Conservation (phyloP, 23 tunicate genomes). For the Botrylloides violaceus region DNA sequence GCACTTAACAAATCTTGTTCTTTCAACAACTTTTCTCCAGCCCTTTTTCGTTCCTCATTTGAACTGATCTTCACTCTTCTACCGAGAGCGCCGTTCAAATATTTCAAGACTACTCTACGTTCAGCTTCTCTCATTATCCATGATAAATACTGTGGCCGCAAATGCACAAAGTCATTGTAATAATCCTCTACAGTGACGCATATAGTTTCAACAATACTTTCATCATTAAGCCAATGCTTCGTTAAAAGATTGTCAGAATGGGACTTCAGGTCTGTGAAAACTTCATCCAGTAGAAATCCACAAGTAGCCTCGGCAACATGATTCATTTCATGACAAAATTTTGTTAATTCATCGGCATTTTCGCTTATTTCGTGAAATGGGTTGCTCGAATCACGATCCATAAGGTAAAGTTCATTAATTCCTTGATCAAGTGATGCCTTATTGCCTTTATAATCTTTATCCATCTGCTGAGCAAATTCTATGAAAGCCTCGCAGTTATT, state of each 20-base stretch:
- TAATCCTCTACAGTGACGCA: slow-evolving; percentile 92
- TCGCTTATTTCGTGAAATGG: background rate
- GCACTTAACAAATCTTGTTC: slow-evolving; percentile 61
- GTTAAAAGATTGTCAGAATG: slow-evolving; percentile 52
- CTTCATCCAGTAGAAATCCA: slow-evolving; percentile 79
- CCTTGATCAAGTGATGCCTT: background rate
- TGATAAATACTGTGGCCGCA: slow-evolving; percentile 60
- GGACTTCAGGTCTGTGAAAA: slow-evolving; percentile 76
- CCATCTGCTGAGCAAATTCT: slow-evolving; percentile 62
- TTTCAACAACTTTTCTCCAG: slow-evolving; percentile 66
- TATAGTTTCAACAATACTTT: slow-evolving; percentile 68
- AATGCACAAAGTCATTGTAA: slow-evolving; percentile 70
- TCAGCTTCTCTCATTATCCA: slow-evolving; percentile 90
- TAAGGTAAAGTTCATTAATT: slow-evolving; percentile 8
- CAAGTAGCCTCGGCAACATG: slow-evolving; percentile 67
- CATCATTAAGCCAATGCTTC: slow-evolving; percentile 54
- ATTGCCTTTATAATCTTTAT: slow-evolving; percentile 27
- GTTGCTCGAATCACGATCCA: slow-evolving; percentile 15
- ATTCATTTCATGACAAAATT: slow-evolving; percentile 72
- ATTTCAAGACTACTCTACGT: slow-evolving; percentile 64
- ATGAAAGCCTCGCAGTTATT: slow-evolving; percentile 93
- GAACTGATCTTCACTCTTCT: slow-evolving; percentile 59
- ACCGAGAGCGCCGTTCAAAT: slow-evolving; percentile 56
- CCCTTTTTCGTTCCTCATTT: slow-evolving; percentile 45
- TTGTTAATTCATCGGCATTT: slow-evolving; percentile 12